These are phyloP conservation scores for Rhegmatorhina hoffmannsi DNA, from an alignment of 2,113 vertebrate species.

Conservation along the genomic window DNA sequence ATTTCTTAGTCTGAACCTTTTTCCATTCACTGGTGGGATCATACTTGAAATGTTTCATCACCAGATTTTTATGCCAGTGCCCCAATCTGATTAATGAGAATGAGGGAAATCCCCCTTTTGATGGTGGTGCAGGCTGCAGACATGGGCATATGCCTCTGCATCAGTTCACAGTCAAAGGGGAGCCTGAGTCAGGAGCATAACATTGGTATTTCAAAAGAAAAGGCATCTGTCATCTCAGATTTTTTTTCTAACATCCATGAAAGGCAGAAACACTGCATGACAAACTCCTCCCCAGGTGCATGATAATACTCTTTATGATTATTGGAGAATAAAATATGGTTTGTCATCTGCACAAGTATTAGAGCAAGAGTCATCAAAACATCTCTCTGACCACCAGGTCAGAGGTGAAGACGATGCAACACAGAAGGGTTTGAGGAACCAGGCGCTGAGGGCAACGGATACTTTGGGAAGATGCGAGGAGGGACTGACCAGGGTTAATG, in stretches of 20 bases:
- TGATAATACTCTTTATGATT: not conserved
- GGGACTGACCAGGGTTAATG: slow-evolving; percentile 10
- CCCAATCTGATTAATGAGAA: not conserved
- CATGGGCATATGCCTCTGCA: accelerated
- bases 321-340: not conserved
- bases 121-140: not conserved
- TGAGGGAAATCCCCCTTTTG: not conserved
- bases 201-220: not conserved
- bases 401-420: not conserved
- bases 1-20: not conserved
- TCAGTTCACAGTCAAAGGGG: not conserved
- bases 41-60: not conserved
- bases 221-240: not conserved
- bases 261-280: not conserved
- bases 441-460: not conserved
- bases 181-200: not conserved
- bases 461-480: not conserved
- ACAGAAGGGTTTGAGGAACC: not conserved
- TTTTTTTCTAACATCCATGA: not conserved
- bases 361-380: not conserved
- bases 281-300: not conserved
- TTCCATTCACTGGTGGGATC: not conserved
- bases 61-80: not conserved
- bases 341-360: not conserved
- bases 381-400: not conserved